phyloP scores from a whole-genome alignment of 2,888 invertebrate genomes.

The Catocala nupta region DNA sequence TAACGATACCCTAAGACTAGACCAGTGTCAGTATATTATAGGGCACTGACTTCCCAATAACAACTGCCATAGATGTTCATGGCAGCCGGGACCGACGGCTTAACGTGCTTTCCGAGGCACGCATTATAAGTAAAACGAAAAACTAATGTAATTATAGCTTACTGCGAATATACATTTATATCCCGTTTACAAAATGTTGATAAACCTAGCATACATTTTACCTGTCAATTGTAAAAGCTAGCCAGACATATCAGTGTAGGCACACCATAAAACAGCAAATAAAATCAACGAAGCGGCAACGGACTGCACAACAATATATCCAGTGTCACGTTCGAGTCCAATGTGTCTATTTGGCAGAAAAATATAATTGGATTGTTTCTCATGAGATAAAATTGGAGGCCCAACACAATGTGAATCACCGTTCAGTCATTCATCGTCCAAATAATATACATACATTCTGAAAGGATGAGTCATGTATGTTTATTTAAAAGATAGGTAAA shows the following conservation, averaged over 20 bases:
- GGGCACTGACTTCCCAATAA: no score
- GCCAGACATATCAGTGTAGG: conserved; percentile 36
- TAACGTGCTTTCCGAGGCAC: no score
- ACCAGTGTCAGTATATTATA: no score
- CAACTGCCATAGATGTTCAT: no score
- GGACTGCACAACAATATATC: conserved; percentile 63
- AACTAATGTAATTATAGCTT: no score
- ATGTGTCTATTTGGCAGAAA: conserved; percentile 76
- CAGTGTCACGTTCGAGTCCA: conserved; percentile 57
- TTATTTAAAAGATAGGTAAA: no score
- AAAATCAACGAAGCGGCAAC: conserved; percentile 50
- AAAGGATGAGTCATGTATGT: no score
- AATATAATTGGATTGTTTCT: conserved; percentile 81
- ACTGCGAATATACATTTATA: no score
- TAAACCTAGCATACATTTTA: conserved; percentile 8
- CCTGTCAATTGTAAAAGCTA: conserved; percentile 31
- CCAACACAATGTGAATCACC: conserved; percentile 62
- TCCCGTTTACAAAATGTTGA: no score
- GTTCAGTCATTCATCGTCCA: conserved; percentile 63
- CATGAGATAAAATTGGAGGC: conserved; percentile 75
- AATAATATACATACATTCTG: conserved; percentile 54
- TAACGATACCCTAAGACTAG: no score
- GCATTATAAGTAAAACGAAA: no score
- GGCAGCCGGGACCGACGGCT: no score
- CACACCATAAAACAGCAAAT: conserved; percentile 52